These are phyloP conservation scores for Hypotaenidia philippensis DNA, from an alignment of 2,797 vertebrate genomes.

Conservation along the genomic window DNA sequence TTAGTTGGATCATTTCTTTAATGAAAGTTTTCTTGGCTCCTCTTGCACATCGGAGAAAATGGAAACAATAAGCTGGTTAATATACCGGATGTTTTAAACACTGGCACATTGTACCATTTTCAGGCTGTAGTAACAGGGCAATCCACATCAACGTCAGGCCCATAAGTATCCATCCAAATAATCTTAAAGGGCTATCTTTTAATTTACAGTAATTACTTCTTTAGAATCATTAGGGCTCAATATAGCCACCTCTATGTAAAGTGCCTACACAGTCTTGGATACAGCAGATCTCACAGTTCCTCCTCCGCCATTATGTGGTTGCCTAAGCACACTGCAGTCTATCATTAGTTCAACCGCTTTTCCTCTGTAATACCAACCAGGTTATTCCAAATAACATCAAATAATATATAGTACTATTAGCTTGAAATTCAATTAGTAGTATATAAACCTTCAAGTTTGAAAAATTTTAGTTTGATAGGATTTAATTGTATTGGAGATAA, in stretches of 20 bases:
- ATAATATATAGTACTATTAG: background rate
- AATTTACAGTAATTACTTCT: background rate
- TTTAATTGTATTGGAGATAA: background rate
- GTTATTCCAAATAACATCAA: background rate
- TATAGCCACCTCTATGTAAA: background rate
- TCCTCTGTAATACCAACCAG: background rate
- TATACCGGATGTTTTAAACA: background rate
- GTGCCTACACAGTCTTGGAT: background rate
- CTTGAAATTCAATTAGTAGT: background rate
- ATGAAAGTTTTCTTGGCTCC: constrained; percentile 15
- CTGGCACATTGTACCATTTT: background rate
- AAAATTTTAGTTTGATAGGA: background rate
- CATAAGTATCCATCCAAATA: background rate
- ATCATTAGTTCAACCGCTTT: constrained; percentile 11
- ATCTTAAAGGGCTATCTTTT: background rate
- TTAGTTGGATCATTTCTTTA: constrained; percentile 23
- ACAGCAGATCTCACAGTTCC: background rate
- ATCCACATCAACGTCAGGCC: background rate
- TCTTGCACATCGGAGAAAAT: background rate
- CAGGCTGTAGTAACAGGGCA: background rate
- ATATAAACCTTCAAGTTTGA: background rate
- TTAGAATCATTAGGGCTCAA: background rate
- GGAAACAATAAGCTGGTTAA: background rate
- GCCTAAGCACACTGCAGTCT: background rate
- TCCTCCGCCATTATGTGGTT: background rate